Percentiles rank a stretch among this genome's conserved stretches.
phyloP scores from a whole-genome alignment of 2,888 invertebrate genomes.

The Tetheella fluctuosa region DNA sequence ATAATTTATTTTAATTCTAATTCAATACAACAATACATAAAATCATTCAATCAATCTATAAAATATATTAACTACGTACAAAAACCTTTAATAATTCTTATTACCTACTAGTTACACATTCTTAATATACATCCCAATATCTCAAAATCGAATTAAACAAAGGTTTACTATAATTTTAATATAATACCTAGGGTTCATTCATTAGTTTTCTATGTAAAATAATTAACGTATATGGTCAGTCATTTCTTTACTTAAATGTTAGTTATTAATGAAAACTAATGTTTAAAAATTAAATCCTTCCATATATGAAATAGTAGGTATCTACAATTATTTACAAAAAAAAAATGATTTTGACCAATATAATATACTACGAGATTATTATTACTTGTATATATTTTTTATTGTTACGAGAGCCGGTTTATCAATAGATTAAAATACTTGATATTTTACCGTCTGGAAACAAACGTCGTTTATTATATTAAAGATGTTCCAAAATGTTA shows the following conservation, averaged over 20 bases:
- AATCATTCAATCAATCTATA: slow-evolving; percentile 35
- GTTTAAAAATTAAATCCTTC: slow-evolving; percentile 27
- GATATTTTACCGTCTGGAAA: no score
- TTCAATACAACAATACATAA: slow-evolving; percentile 32
- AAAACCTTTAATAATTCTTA: slow-evolving; percentile 33
- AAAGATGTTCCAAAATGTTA: no score
- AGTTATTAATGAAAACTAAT: slow-evolving; percentile 18
- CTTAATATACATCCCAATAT: slow-evolving; percentile 23
- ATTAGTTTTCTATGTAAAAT: slow-evolving; percentile 55
- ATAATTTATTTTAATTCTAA: slow-evolving; percentile 27
- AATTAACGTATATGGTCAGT: slow-evolving; percentile 75
- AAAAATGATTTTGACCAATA: neutral
- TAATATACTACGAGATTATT: neutral
- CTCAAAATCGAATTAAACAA: slow-evolving; percentile 25
- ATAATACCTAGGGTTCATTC: slow-evolving; percentile 25
- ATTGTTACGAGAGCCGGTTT: neutral
- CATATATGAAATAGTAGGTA: slow-evolving; percentile 22
- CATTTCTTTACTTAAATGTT: slow-evolving; percentile 55
- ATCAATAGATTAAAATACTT: no score
- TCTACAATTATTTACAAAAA: slow-evolving; percentile 24
- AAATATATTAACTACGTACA: slow-evolving; percentile 42
- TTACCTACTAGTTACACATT: slow-evolving; percentile 25
- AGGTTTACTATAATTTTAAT: slow-evolving; percentile 28
- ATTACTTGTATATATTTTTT: neutral
- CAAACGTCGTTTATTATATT: no score